Evolutionary conservation across 1,140 invertebrate species (phyloP).

Genomic region (Gonatopus flavifemur): DNA sequence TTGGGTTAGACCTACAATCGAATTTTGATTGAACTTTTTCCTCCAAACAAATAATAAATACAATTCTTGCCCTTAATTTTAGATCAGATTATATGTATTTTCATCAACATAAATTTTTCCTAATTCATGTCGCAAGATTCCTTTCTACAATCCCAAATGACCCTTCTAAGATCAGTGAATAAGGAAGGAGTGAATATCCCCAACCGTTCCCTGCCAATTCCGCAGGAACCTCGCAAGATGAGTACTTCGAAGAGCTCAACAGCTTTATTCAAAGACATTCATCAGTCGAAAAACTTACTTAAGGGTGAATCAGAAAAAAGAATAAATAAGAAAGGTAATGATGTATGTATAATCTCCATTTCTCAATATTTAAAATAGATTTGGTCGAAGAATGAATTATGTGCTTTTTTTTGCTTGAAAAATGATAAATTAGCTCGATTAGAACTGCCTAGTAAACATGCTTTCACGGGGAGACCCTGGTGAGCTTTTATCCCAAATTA

Average conservation of each 20-base stretch:
- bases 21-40: too few relatives aligned
- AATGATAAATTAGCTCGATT: too few relatives aligned
- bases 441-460: too few relatives aligned
- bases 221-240: constrained; percentile 6
- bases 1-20: too few relatives aligned
- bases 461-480: too few relatives aligned
- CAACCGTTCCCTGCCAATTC: background rate
- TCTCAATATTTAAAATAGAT: constrained; percentile 1
- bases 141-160: constrained; percentile 15
- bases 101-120: too few relatives aligned
- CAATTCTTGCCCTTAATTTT: too few relatives aligned
- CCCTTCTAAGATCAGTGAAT: constrained; percentile 20
- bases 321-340: constrained; percentile 26
- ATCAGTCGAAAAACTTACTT: constrained; percentile 34
- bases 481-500: too few relatives aligned
- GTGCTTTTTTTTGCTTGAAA: background rate
- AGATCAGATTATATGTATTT: too few relatives aligned
- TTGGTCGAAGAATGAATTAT: background rate
- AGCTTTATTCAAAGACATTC: constrained; percentile 8
- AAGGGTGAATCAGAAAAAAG: constrained; percentile 42
- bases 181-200: constrained; percentile 7
- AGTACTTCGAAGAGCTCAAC: constrained; percentile 21
- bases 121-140: constrained; percentile 12
- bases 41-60: too few relatives aligned
- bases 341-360: too few relatives aligned